These are phyloP conservation scores for Phrynosoma blainvillii DNA, from an alignment of 2,113 vertebrate species.

Conservation along the genomic window DNA sequence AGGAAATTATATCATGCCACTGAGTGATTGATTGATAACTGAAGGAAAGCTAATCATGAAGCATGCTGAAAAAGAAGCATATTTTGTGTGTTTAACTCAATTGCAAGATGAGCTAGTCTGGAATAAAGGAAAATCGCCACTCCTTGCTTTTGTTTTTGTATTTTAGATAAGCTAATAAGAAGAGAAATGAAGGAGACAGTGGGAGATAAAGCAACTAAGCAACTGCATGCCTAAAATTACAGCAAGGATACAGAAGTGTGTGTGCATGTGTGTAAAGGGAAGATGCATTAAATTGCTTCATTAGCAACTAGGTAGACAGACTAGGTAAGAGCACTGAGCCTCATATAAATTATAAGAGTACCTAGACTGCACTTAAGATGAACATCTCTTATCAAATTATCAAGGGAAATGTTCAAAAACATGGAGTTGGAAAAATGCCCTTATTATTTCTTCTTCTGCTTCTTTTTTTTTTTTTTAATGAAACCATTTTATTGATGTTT, in stretches of 20 bases:
- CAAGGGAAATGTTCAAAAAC: conserved; percentile 66
- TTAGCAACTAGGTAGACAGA: conserved; percentile 46
- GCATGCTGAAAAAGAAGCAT: conserved; percentile 55
- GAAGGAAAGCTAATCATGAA: conserved; percentile 76
- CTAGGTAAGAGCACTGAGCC: conserved; percentile 26
- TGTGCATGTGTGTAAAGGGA: neutral
- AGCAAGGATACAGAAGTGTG: conserved; percentile 13
- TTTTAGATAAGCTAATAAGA: conserved; percentile 12
- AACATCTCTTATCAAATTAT: conserved; percentile 45
- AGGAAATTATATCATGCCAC: conserved; percentile 77
- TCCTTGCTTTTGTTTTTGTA: conserved; percentile 26
- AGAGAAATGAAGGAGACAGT: conserved; percentile 34
- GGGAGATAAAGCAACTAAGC: conserved; percentile 36
- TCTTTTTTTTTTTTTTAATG: conserved; percentile 23
- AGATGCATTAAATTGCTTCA: conserved; percentile 42
- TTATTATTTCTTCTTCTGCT: conserved; percentile 48
- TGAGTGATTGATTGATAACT: conserved; percentile 76
- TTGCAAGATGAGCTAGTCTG: conserved; percentile 32
- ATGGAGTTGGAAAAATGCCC: conserved; percentile 31
- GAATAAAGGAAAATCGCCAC: conserved; percentile 33
- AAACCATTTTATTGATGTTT: conserved; percentile 57
- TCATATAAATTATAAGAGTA: conserved; percentile 29
- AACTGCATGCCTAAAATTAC: conserved; percentile 24
- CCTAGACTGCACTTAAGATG: conserved; percentile 12
- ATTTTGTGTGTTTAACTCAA: conserved; percentile 50